Conservation (phyloP, 1,140 invertebrate genomes). For the Monochamus saltuarius region DNA sequence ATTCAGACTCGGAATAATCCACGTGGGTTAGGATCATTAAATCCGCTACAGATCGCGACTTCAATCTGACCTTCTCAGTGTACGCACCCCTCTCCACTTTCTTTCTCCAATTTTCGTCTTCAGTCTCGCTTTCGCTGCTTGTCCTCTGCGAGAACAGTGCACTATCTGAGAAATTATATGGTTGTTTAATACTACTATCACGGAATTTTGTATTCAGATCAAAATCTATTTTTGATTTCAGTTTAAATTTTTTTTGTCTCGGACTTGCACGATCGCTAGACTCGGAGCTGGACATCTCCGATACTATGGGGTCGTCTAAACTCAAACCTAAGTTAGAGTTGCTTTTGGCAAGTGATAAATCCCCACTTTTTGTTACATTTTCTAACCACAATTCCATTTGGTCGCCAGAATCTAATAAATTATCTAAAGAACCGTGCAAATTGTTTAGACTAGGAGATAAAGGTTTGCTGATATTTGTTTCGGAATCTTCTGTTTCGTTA, state of each 20-base stretch:
- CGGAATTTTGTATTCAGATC: constrained; percentile 16
- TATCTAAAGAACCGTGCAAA: constrained; percentile 62
- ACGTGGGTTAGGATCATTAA: constrained; percentile 74
- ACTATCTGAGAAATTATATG: constrained; percentile 37
- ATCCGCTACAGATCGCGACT: constrained; percentile 72
- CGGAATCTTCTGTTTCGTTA: constrained; percentile 29
- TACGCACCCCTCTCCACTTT: constrained; percentile 66
- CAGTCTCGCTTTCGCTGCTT: constrained; percentile 63
- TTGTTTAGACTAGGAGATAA: constrained; percentile 57
- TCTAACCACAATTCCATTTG: constrained; percentile 60
- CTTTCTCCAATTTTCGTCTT: constrained; percentile 67
- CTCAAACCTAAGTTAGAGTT: no score
- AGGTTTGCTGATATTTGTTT: constrained; percentile 28
- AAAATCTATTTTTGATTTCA: constrained; percentile 44
- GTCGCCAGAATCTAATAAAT: constrained; percentile 54
- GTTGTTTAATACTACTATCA: constrained; percentile 7
- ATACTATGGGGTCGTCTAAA: constrained; percentile 1
- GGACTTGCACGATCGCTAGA: not conserved
- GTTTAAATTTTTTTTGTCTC: constrained; percentile 8
- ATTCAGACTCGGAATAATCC: constrained; percentile 64
- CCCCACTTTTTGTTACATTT: constrained; percentile 45
- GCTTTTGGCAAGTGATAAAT: not conserved
- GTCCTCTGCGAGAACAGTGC: constrained; percentile 27
- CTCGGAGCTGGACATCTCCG: constrained; percentile 8
- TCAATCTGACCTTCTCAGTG: constrained; percentile 68